Evolutionary conservation across 2,888 invertebrate genomes (phyloP), one percentile per base, ranked within the genome.

Genomic region (Exocentrus adspersus): DNA sequence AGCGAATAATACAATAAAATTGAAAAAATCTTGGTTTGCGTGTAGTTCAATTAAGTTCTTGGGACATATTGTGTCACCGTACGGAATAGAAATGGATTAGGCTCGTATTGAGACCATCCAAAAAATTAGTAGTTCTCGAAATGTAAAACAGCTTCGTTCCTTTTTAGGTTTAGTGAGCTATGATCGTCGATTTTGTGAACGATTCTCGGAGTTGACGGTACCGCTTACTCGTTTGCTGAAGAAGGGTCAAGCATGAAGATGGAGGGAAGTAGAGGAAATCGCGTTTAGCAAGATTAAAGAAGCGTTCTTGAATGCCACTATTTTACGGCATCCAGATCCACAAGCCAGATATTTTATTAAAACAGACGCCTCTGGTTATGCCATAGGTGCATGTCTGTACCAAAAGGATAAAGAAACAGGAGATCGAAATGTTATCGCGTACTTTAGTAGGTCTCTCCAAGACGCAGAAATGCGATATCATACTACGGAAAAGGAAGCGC

Each of bases 1-100:
- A n/a, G n/a, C n/a, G n/a, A n/a, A n/a, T 14, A 46, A 61, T 10
- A 64, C 53, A 4, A 43, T 60, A 10, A 63, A 63, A 45, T 28
- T 59, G 9, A 28, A 37, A 16, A 61, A 61, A 61, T 61, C 45
- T 7, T 9, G 20, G n/a, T 62, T 62, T 19, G 45, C 43, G 16
- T 16, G 54, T 6, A 9, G 1, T 10, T 12, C 16, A 2, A 30
- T 61, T 12, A 10, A 41, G 2, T 60, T 60, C 52, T n/a, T 60
- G 10, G 51, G 61, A 2, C 61, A 61, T 30, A 54, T 54, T 12
- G 54, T 61, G 2, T 7, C 43, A 2, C 64, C 53, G 1, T 16
- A 50, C 10, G 30, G 56, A 37, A 43, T 60, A 10, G 28, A n/a
- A 20, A 48, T 48, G 28, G 59, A 59, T 59, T 20, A 48, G 7